A percentile compares a stretch with the other conserved stretches of the same genome.
phyloP scores from a whole-genome alignment of 2,888 invertebrate species.

The Stictocephala bisonia region DNA sequence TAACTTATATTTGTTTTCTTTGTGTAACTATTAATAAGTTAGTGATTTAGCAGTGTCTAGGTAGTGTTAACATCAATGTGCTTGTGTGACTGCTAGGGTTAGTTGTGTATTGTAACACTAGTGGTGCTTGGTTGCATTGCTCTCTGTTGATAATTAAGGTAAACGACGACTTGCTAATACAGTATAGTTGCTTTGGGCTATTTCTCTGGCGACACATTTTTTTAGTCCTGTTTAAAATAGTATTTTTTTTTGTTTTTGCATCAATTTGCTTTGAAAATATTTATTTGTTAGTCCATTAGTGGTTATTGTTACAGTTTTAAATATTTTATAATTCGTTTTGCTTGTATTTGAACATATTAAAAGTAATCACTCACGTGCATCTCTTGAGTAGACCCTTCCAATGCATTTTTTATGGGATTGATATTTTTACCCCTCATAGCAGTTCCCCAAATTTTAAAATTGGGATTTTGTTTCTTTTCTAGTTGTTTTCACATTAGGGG shows the following conservation, averaged over 20 bases:
- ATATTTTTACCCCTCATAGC: slow-evolving; percentile 35
- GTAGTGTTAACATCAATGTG: too few species aligned
- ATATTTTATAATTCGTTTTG: slow-evolving; percentile 33
- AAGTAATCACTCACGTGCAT: slow-evolving; percentile 34
- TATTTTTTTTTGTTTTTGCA: slow-evolving; percentile 29
- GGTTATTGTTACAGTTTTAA: slow-evolving; percentile 37
- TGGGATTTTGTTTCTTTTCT: slow-evolving; percentile 37
- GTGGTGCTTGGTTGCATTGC: slow-evolving; percentile 41
- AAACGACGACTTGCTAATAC: slow-evolving; percentile 38
- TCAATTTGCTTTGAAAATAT: slow-evolving; percentile 35
- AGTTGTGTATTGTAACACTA: slow-evolving; percentile 38
- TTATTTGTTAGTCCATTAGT: slow-evolving; percentile 40
- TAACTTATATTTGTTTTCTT: too few species aligned
- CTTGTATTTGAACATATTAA: slow-evolving; percentile 29
- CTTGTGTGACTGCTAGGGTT: slow-evolving; percentile 34
- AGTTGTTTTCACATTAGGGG: slow-evolving; percentile 40
- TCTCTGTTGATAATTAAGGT: slow-evolving; percentile 36
- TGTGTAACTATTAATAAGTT: too few species aligned
- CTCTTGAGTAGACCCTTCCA: slow-evolving; percentile 39
- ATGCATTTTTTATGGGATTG: slow-evolving; percentile 37
- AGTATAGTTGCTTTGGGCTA: slow-evolving; percentile 40
- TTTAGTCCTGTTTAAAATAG: slow-evolving; percentile 39
- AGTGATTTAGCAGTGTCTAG: too few species aligned
- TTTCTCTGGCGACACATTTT: slow-evolving; percentile 27
- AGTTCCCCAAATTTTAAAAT: slow-evolving; percentile 31